Evolutionary conservation across 2,888 invertebrate species (phyloP).

Genomic region (Spisula solida): DNA sequence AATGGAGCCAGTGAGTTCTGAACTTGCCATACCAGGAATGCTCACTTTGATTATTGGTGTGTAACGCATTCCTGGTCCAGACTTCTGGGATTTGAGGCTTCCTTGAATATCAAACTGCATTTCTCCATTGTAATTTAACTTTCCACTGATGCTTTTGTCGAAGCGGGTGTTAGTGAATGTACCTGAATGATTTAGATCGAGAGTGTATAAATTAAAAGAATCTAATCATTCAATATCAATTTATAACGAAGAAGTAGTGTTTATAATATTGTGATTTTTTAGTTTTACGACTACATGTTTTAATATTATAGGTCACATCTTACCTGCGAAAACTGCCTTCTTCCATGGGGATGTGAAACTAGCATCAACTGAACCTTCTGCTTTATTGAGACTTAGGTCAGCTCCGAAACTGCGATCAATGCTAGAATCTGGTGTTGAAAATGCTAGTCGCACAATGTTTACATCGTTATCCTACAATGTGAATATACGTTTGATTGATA

Average conservation of each 20-base stretch:
- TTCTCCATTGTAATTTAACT: conserved; percentile 64
- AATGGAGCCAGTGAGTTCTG: conserved; percentile 64
- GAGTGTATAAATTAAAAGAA: background rate
- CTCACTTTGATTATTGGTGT: conserved; percentile 66
- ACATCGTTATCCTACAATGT: conserved; percentile 71
- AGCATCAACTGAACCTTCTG: conserved; percentile 75
- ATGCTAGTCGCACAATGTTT: conserved; percentile 87
- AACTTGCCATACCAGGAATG: conserved; percentile 48
- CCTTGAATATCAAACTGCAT: conserved; percentile 66
- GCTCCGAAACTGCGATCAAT: conserved; percentile 90
- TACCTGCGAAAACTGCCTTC: conserved; percentile 77
- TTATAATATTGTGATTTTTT: background rate
- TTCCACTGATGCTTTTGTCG: conserved; percentile 66
- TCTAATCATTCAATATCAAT: background rate
- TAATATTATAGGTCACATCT: background rate
- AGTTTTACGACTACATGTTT: background rate
- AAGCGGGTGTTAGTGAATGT: conserved; percentile 51
- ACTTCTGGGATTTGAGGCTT: conserved; percentile 54
- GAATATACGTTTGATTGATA: background rate
- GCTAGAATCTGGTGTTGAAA: conserved; percentile 94
- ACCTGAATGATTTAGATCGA: conserved; percentile 45
- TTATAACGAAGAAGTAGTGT: background rate
- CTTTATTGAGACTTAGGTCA: conserved; percentile 82
- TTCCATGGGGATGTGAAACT: conserved; percentile 85
- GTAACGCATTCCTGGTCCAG: conserved; percentile 67